Evolutionary conservation across 37 sponge, comb jelly and placozoan genomes (phyloP).

Genomic region (Ianthella basta): DNA sequence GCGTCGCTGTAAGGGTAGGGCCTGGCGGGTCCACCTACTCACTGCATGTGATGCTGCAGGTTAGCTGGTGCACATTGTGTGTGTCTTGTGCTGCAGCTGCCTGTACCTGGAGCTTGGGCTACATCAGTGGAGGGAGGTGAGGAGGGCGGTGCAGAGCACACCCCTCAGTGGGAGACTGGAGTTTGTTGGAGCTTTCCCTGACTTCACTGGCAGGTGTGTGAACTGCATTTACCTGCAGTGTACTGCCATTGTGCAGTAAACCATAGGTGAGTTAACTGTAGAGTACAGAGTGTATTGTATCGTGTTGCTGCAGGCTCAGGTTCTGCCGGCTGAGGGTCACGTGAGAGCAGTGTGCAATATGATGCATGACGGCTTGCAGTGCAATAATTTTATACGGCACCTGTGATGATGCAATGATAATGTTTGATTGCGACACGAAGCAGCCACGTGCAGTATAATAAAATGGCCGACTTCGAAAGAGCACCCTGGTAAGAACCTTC

Average conservation of each 20-base stretch:
- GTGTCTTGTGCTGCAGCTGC: background rate
- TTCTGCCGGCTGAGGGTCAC: background rate
- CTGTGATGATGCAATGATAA: too few relatives aligned
- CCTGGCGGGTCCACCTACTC: too few relatives aligned
- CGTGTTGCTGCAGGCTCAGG: background rate
- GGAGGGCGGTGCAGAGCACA: background rate
- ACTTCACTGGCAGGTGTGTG: conserved; percentile 19
- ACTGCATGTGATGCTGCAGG: background rate
- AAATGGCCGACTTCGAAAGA: conserved; percentile 27
- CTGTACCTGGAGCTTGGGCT: conserved; percentile 17
- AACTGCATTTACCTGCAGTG: background rate
- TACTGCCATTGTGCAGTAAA: background rate
- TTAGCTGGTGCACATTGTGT: background rate
- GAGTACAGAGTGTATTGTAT: background rate
- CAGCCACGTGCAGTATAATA: too few relatives aligned
- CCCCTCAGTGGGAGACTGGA: background rate
- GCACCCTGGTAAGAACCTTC: conserved; percentile 8
- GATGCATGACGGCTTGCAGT: too few relatives aligned
- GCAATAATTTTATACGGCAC: too few relatives aligned
- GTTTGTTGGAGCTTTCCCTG: background rate
- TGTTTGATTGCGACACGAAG: too few relatives aligned
- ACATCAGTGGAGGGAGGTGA: conserved; percentile 11
- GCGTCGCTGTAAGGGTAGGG: too few relatives aligned
- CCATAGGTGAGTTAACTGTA: background rate
- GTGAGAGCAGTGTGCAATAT: too few relatives aligned